Evolutionary conservation across 2,113 vertebrate species (phyloP).

Genomic region (Pelobates fuscus): DNA sequence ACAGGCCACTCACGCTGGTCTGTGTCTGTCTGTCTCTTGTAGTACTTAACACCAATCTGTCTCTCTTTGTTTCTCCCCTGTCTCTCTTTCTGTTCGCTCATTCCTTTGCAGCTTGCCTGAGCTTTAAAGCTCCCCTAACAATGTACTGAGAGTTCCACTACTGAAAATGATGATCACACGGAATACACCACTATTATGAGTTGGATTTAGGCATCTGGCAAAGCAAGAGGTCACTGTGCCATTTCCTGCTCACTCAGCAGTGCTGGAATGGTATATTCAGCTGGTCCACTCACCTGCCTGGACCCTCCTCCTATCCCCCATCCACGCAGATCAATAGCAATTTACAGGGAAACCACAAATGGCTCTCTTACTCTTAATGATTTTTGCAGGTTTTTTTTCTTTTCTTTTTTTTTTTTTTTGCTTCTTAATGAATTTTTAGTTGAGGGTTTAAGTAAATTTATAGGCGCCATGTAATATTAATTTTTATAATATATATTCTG

Average conservation of each 20-base stretch:
- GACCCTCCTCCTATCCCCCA: conserved; percentile 46
- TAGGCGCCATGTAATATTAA: too few relatives aligned
- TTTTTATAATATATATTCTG: too few relatives aligned
- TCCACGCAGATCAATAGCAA: conserved; percentile 74
- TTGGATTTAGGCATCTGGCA: conserved; percentile 63
- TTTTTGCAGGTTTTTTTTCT: conserved; percentile 61
- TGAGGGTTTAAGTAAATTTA: conserved; percentile 71
- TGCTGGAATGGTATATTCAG: conserved; percentile 45
- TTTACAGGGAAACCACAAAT: conserved; percentile 79
- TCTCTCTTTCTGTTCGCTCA: conserved; percentile 31
- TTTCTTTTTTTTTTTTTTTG: conserved; percentile 56
- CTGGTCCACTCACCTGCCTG: conserved; percentile 67
- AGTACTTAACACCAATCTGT: conserved; percentile 65
- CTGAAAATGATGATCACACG: conserved; percentile 57
- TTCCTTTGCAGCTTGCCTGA: conserved; percentile 57
- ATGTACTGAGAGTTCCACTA: conserved; percentile 60
- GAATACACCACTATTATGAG: conserved; percentile 62
- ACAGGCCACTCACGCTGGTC: conserved; percentile 31
- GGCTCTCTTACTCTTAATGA: conserved; percentile 78
- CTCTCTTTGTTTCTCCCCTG: conserved; percentile 52
- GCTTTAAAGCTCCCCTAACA: conserved; percentile 70
- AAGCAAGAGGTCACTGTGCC: conserved; percentile 58
- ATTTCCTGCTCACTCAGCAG: conserved; percentile 62
- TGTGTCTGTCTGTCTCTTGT: conserved; percentile 62
- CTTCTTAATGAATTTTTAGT: conserved; percentile 73